Evolutionary conservation across 2,113 vertebrate genomes (phyloP), one percentile per base, ranked within the genome.

Genomic region (Enhydra lutris): DNA sequence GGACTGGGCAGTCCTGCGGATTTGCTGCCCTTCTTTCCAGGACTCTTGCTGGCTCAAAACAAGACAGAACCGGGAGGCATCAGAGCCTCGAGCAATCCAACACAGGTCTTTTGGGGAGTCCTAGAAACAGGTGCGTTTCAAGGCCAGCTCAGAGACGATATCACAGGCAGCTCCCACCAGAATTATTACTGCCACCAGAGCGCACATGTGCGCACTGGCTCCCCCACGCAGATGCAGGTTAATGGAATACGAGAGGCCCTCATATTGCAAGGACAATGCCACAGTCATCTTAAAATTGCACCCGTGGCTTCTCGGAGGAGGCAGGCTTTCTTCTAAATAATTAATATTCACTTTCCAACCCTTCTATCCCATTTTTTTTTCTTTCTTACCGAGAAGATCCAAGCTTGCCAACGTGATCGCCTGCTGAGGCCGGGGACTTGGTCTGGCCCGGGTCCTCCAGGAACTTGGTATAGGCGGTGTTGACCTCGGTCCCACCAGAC

Each of bases 371-470:
- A 34, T 11, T 52, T 17, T n/a, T 52, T 34, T 39, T 82, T 95
- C 52, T 57, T 57, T 21, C 99, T 98, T 98, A 99, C 99, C 99
- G 73, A 93, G 98, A 92, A 92, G 98, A 96, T 74, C 96, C 89
- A 0, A 95, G 98, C 96, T 94, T 98, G 93, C 98, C 97, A 95
- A 39, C 0, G 69, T 94, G 97, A 47, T 97, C 98, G 29, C 98
- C 98, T 80, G 96, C 98, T 89, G 98, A 98, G 87, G 97, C 97
- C 0, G 89, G 92, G 97, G 97, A 50, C 71, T 76, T 89, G 91
- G 88, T 45, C 79, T 76, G 81, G 96, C 71, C 55, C 7, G 57
- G 87, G 55, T 98, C 94, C 91, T 97, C 98, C 14, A 80, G 83
- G 81, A 80, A 63, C 67, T 93, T 96, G 24, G 80, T 13, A 24